These are phyloP conservation scores for Microtus californicus DNA, from an alignment of 2,797 vertebrate species.

Conservation along the genomic window DNA sequence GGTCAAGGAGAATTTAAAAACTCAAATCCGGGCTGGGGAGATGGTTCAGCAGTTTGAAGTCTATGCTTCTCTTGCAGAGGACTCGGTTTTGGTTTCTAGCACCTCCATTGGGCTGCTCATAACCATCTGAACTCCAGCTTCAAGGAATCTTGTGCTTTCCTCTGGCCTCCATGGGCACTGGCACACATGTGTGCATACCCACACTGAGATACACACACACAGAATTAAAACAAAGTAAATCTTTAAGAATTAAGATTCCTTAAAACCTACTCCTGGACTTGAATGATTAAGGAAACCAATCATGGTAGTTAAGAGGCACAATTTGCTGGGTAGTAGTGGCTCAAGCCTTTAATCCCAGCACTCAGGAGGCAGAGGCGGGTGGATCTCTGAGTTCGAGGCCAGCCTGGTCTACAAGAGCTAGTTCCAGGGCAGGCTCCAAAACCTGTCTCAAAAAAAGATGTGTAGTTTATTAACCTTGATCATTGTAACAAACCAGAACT, in stretches of 20 bases:
- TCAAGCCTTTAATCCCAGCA: too few species aligned
- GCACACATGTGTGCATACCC: background rate
- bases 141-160: background rate
- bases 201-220: background rate
- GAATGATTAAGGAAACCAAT: conserved; percentile 56
- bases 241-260: background rate
- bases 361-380: too few species aligned
- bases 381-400: too few species aligned
- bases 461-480: conserved; percentile 56
- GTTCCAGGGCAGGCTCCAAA: too few species aligned
- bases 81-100: background rate
- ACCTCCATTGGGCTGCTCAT: background rate
- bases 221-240: background rate
- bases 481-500: background rate
- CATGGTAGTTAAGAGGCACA: conserved; percentile 36
- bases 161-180: background rate
- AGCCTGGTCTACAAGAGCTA: too few species aligned
- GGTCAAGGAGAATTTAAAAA: conserved; percentile 43
- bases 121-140: background rate
- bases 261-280: conserved; percentile 21
- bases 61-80: background rate
- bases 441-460: too few species aligned
- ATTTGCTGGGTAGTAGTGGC: background rate
- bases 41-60: background rate
- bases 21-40: background rate